Evolutionary conservation across 2,888 invertebrate genomes (phyloP), one percentile per base, ranked within the genome.

Genomic region (Kuschelorhynchus macadamiae): DNA sequence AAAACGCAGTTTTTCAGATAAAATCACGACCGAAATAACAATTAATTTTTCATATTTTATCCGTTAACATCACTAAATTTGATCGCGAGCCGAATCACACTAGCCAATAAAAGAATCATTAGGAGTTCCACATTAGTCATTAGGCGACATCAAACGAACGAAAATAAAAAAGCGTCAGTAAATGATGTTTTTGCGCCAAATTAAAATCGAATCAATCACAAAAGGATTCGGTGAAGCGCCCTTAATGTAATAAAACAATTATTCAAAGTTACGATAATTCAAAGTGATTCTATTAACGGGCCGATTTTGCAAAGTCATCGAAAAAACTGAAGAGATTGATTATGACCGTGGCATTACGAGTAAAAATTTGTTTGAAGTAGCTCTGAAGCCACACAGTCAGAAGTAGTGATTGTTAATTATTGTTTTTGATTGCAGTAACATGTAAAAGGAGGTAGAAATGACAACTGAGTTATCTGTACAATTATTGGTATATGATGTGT

Each of bases 261-360:
- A 82, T 81, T 80, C 80, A 81, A 77, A 80, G 77, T 78, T 81
- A 80, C 78, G 79, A 79, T 81, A 83, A 83, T 82, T 80, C 80
- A 82, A 82, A 82, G 82, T 83, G 83, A 83, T 82, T 82, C 82
- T 81, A 82, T 83, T 82, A 82, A 79, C 81, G 79, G 76, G 71
- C 74, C 72, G 74, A 76, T 62, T 81, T 74, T 77, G 82, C 80
- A 70, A 63, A 80, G 81, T 83, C 82, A 82, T 78, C 75, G 71
- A 67, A 78, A 81, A 81, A 80, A 80, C 78, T 75, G 72, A 62
- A 64, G 75, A 79, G 78, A 79, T 79, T 79, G 80, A 81, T 80
- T 78, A 78, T 81, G 76, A 74, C 74, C 74, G 75, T 77, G 79
- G 77, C 80, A 79, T 80, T 80, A 81, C 80, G 78, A 80, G 79